phyloP scores from a whole-genome alignment of 2,113 vertebrate species.

The Lepisosteus osseus region DNA sequence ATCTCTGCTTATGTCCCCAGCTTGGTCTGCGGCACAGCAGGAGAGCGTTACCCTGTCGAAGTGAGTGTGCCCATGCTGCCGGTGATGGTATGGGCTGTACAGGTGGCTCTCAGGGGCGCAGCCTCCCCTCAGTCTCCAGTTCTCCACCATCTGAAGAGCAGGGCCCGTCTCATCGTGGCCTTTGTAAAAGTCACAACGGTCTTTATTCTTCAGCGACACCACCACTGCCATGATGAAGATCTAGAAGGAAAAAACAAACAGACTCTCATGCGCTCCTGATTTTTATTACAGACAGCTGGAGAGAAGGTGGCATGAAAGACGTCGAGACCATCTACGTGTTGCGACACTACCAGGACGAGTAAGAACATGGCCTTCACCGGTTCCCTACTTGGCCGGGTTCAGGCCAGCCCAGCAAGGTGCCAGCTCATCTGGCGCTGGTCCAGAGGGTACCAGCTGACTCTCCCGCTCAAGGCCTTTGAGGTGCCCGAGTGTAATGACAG shows the following conservation, averaged over 20 bases:
- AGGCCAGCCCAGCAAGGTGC: no score
- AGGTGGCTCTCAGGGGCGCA: background rate
- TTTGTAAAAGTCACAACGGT: constrained; percentile 37
- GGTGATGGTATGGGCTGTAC: background rate
- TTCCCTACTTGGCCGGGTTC: no score
- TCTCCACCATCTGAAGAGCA: constrained; percentile 29
- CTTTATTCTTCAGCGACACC: constrained; percentile 52
- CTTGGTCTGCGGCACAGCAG: background rate
- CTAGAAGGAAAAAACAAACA: constrained; percentile 42
- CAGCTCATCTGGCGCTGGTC: no score
- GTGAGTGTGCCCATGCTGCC: constrained; percentile 15
- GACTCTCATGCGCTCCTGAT: background rate
- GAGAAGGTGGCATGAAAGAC: no score
- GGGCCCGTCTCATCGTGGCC: constrained; percentile 23
- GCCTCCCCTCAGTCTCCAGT: constrained; percentile 15
- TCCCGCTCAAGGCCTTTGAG: no score
- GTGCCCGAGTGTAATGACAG: no score
- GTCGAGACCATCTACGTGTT: no score
- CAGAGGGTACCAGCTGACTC: no score
- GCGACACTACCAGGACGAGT: no score
- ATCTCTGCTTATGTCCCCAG: no score
- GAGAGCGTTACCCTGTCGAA: constrained; percentile 52
- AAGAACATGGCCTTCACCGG: no score
- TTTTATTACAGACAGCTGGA: no score
- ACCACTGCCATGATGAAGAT: constrained; percentile 51